Base-by-base conservation (phyloP, 2,888 invertebrate species). In the Celastrina argiolus region DNA sequence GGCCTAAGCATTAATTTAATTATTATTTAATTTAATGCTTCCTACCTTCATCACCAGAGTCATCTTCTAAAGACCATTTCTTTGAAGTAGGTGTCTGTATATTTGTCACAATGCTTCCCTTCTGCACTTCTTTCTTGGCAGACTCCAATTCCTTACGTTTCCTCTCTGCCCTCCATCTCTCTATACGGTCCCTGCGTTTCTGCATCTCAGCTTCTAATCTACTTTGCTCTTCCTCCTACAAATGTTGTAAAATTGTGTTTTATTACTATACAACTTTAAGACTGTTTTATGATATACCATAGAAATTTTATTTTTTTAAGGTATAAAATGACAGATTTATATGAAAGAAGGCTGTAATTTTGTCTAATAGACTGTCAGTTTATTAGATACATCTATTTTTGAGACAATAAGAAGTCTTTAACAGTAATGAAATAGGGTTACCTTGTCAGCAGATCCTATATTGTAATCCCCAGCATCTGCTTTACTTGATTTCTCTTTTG, bases 21-120 rank as follows among this genome's bases (percentile, higher is more conserved):
- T n/a, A n/a, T n/a, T n/a, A n/a, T n/a, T n/a, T n/a, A n/a, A 67
- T 63, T 41, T 56, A 64, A 74, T 36, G 36, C 36, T 36, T 14
- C 28, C 68, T 93, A 92, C 94, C 96, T 85, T 97, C 97, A 81
- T 98, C 98, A 71, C 97, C 97, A 71, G 97, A 98, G 79, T 99
- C 99, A 83, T 99, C 98, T 83, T 99, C 98, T 66, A 99, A 88
- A 67, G 97, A 98, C 97, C 99, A 99, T 79, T 97, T 97, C 85
- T 98, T 98, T 0, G 91, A 84, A 26, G 91, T 82, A 0, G 93
- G 91, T 70, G 91, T 74, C 75, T 94, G 94, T 67, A 94, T 91
- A 74, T 89, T 93, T 42, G 93, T 93, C 66, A 93, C 81, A 59
- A 94, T 84, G 36, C 94, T 92, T 69, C 94, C 94, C 76, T 95